Conservation (phyloP, 2,113 vertebrate species). For the Scopus umbretta region DNA sequence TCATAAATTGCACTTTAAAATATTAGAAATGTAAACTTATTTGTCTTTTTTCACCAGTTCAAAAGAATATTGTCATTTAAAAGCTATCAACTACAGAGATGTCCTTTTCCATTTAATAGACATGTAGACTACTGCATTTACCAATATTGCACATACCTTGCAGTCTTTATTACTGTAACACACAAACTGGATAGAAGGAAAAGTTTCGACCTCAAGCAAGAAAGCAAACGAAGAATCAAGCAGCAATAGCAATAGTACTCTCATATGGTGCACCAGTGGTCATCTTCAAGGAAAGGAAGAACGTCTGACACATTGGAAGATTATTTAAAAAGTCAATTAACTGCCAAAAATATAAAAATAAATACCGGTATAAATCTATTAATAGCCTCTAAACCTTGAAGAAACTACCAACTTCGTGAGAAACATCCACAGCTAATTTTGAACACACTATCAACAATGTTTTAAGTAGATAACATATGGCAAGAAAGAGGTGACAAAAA, state of each 20-base stretch:
- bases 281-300: not conserved
- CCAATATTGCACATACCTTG: not conserved
- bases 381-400: not conserved
- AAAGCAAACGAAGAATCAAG: not conserved
- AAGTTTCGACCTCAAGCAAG: not conserved
- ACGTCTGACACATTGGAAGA: not conserved
- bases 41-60: not conserved
- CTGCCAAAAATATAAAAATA: not conserved
- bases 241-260: not conserved
- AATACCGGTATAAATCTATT: not conserved
- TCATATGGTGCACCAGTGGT: not conserved
- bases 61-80: not conserved
- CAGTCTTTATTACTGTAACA: not conserved
- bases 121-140: not conserved
- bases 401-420: not conserved
- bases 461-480: not conserved
- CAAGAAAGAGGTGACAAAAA: not conserved
- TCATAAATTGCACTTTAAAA: not conserved
- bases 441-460: not conserved
- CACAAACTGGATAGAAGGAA: not conserved
- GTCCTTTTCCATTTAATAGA: not conserved
- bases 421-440: not conserved
- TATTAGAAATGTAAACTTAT: not conserved
- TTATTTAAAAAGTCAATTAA: not conserved
- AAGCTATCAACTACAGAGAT: not conserved